A percentile compares a stretch with the other conserved stretches of the same genome.
Conservation (phyloP, 2,797 vertebrate genomes). For the Myoxocephalus aenaeus region DNA sequence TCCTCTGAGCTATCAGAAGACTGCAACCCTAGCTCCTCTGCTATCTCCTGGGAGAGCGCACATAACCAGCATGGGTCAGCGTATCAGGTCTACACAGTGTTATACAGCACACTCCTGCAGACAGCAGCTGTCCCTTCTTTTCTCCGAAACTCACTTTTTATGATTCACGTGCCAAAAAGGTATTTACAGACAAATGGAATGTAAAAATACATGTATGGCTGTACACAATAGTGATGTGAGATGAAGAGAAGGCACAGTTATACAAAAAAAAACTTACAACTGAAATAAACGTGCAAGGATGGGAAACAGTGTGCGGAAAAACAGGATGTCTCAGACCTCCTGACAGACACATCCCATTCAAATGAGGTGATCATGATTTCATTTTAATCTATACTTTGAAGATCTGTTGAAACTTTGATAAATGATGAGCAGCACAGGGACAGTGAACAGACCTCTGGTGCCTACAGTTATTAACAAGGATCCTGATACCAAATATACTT, state of each 20-base stretch:
- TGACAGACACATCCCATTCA: background rate
- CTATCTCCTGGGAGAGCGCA: conserved; percentile 91
- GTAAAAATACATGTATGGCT: background rate
- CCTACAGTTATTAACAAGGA: too few species aligned
- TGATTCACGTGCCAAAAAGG: conserved; percentile 2
- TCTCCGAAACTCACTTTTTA: conserved; percentile 57
- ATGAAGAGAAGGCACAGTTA: conserved; percentile 65
- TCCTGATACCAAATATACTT: too few species aligned
- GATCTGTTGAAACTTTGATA: background rate
- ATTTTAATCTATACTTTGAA: background rate
- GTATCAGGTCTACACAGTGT: conserved; percentile 10
- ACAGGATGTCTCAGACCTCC: background rate
- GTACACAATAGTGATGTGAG: conserved; percentile 40
- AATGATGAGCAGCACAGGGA: background rate
- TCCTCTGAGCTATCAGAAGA: conserved; percentile 96
- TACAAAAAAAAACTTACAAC: conserved; percentile 22
- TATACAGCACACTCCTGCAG: conserved; percentile 32
- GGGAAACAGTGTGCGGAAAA: conserved; percentile 33
- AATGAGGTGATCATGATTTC: background rate
- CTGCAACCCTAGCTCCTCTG: conserved; percentile 92
- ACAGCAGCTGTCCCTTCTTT: conserved; percentile 46
- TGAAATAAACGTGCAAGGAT: conserved; percentile 49
- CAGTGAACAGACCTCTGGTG: background rate
- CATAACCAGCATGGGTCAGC: conserved; percentile 76
- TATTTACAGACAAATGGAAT: conserved; percentile 1